Conservation (phyloP, 2,797 vertebrate species). For the Epinephelus coioides region DNA sequence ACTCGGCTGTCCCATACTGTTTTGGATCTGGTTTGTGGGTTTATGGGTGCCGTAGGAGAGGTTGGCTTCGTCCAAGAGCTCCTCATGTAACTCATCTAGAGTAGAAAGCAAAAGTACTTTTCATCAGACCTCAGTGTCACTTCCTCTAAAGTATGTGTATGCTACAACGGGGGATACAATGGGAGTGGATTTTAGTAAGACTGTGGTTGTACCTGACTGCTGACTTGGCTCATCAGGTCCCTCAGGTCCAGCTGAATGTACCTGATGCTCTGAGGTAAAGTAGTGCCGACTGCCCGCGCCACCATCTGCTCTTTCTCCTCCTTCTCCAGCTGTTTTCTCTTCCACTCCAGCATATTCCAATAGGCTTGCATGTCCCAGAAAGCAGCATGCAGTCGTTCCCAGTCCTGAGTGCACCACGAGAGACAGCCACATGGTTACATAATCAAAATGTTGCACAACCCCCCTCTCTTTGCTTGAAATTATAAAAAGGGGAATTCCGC, state of each 20-base stretch:
- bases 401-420: conserved; percentile 74
- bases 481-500: conserved; percentile 64
- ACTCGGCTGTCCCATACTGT: conserved; percentile 77
- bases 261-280: conserved; percentile 67
- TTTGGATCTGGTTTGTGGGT: background rate
- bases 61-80: conserved; percentile 35
- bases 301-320: conserved; percentile 26
- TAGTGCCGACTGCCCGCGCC: background rate
- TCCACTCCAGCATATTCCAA: conserved; percentile 81
- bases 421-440: conserved; percentile 33
- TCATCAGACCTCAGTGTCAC: conserved; percentile 31
- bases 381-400: conserved; percentile 76
- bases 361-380: conserved; percentile 76
- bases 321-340: conserved; percentile 73
- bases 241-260: conserved; percentile 82
- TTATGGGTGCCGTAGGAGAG: background rate
- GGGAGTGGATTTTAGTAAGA: conserved; percentile 4
- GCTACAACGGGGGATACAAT: background rate
- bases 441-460: conserved; percentile 27
- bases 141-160: conserved; percentile 18
- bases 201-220: conserved; percentile 73
- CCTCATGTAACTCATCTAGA: conserved; percentile 70
- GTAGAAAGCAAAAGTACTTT: conserved; percentile 36
- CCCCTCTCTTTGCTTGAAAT: background rate
- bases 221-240: conserved; percentile 83